Conservation (phyloP, 2,888 invertebrate genomes). For the Nemapogon koenigi region DNA sequence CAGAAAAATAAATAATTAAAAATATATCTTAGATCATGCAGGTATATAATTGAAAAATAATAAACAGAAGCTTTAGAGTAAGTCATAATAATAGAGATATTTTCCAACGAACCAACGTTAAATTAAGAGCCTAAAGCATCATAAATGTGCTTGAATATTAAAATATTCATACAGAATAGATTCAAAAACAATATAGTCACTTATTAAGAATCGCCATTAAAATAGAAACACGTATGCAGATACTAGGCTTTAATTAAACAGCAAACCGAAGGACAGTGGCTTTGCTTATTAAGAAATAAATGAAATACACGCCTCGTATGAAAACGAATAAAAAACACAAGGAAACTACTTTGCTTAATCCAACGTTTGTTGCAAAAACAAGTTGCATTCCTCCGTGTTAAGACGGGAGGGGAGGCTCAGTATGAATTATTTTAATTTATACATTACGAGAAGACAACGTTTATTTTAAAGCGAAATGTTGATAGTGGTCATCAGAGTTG, state of each 20-base stretch:
- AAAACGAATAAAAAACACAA: conserved; percentile 7
- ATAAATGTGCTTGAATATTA: too few relatives aligned
- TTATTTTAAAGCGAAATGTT: conserved; percentile 19
- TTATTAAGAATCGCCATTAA: conserved; percentile 43
- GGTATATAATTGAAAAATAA: too few relatives aligned
- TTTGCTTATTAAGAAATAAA: conserved; percentile 51
- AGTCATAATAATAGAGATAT: too few relatives aligned
- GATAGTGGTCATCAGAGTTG: conserved; percentile 24
- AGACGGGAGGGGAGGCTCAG: conserved; percentile 22
- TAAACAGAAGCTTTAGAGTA: too few relatives aligned
- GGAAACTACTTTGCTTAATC: conserved; percentile 19
- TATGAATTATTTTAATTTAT: conserved; percentile 12
- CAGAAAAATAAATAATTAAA: too few relatives aligned
- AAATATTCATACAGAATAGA: too few relatives aligned
- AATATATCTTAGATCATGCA: too few relatives aligned
- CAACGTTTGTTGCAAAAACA: conserved; percentile 27
- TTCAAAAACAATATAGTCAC: conserved; percentile 8
- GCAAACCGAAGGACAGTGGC: conserved; percentile 28
- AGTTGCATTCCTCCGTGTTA: conserved; percentile 22
- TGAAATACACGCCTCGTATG: conserved; percentile 27
- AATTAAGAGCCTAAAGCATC: too few relatives aligned
- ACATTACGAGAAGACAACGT: conserved; percentile 16
- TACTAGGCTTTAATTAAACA: conserved; percentile 49
- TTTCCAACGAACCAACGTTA: too few relatives aligned
- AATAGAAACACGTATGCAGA: conserved; percentile 35